Conservation (phyloP, 2,888 invertebrate genomes). For the Steinernema carpocapsae region DNA sequence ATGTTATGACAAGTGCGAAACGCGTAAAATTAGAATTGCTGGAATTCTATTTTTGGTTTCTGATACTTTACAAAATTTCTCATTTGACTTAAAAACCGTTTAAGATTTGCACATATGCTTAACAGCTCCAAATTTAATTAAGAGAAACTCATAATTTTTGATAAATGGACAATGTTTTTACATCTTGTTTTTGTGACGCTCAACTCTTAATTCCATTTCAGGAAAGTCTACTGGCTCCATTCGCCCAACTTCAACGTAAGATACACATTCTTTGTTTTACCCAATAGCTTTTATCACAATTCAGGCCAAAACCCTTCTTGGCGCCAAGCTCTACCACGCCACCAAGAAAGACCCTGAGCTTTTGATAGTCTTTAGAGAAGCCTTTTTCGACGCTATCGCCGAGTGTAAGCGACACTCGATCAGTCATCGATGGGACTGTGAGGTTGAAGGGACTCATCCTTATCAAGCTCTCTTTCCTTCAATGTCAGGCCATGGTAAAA, state of each 20-base stretch:
- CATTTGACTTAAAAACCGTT: not conserved
- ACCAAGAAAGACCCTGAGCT: slow-evolving; percentile 25
- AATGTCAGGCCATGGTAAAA: not conserved
- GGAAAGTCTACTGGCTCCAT: slow-evolving; percentile 30
- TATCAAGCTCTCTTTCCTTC: slow-evolving; percentile 21
- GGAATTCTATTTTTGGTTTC: too few relatives aligned
- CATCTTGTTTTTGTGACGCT: not conserved
- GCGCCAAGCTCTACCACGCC: not conserved
- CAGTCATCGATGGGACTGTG: slow-evolving; percentile 13
- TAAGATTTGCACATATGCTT: not conserved
- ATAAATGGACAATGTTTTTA: not conserved
- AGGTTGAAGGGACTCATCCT: slow-evolving; percentile 24
- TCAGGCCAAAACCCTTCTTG: slow-evolving; percentile 7
- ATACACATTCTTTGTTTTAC: not conserved
- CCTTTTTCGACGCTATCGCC: slow-evolving; percentile 7
- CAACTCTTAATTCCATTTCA: not conserved
- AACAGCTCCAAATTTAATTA: too few relatives aligned
- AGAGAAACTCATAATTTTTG: too few relatives aligned
- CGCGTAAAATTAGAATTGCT: not conserved
- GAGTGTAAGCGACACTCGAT: slow-evolving; percentile 17
- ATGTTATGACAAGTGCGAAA: not conserved
- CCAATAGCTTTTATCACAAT: not conserved
- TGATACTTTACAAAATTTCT: too few relatives aligned
- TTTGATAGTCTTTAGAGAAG: slow-evolving; percentile 5
- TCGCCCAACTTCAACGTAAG: slow-evolving; percentile 5